A percentile compares a stretch with the other conserved stretches of the same genome.
Evolutionary conservation across 2,888 invertebrate species (phyloP).

Genomic region (Galerucella calmariensis): DNA sequence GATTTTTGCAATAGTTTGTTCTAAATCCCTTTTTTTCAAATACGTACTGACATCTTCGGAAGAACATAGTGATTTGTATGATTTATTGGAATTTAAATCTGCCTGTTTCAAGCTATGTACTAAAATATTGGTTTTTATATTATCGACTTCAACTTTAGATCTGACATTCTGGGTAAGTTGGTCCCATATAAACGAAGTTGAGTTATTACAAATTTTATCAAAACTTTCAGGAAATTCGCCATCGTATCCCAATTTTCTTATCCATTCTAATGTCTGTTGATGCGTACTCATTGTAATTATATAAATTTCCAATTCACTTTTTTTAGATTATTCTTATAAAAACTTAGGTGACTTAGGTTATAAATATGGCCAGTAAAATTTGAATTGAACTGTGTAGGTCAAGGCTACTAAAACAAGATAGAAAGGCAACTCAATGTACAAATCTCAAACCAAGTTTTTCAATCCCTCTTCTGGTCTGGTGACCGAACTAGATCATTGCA

Average conservation of each 20-base stretch:
- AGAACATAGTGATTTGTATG: slow-evolving; percentile 42
- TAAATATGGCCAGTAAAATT: not conserved
- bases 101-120: slow-evolving; percentile 45
- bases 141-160: slow-evolving; percentile 46
- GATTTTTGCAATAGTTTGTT: slow-evolving; percentile 29
- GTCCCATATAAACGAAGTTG: slow-evolving; percentile 51
- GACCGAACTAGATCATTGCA: no score
- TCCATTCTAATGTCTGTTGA: slow-evolving; percentile 44
- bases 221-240: slow-evolving; percentile 48
- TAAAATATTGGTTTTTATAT: slow-evolving; percentile 47
- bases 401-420: no score
- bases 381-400: no score
- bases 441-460: no score
- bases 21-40: slow-evolving; percentile 39
- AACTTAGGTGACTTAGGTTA: not conserved
- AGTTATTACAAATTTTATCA: slow-evolving; percentile 47
- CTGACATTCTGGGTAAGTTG: slow-evolving; percentile 47
- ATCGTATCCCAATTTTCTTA: slow-evolving; percentile 49
- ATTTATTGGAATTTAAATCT: slow-evolving; percentile 20
- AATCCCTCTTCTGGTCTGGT: no score
- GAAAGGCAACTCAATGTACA: no score
- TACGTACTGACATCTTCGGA: slow-evolving; percentile 46
- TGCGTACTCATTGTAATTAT: slow-evolving; percentile 39
- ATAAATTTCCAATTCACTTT: not conserved
- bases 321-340: not conserved